These are phyloP conservation scores for Synanthedon tipuliformis DNA, from an alignment of 2,888 invertebrate species.

Conservation along the genomic window DNA sequence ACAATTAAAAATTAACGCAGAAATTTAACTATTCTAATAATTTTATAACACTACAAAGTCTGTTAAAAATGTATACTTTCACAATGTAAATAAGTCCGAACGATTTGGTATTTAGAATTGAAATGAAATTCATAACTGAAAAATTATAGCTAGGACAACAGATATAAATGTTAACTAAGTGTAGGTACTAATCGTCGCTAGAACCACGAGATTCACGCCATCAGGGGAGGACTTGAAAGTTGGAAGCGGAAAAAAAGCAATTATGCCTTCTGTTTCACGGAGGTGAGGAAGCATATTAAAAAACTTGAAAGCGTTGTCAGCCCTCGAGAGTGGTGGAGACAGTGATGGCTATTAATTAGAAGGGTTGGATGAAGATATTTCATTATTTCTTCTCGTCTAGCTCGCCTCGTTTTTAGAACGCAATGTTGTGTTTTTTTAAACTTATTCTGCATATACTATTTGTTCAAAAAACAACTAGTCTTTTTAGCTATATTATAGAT, in stretches of 20 bases:
- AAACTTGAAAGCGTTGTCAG: slow-evolving; percentile 64
- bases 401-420: not conserved
- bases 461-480: no score
- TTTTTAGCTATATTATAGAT: no score
- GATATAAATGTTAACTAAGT: no score
- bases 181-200: slow-evolving; percentile 37
- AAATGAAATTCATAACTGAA: no score
- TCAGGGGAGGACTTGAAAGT: slow-evolving; percentile 37
- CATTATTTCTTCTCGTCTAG: slow-evolving; percentile 48
- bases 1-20: no score
- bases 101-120: no score
- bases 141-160: no score
- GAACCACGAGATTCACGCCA: slow-evolving; percentile 16
- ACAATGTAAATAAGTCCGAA: no score
- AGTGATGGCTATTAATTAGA: slow-evolving; percentile 70
- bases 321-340: slow-evolving; percentile 62
- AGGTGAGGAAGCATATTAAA: slow-evolving; percentile 70
- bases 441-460: no score
- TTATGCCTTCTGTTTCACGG: slow-evolving; percentile 59
- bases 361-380: slow-evolving; percentile 67
- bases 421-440: not conserved
- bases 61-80: no score
- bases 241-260: slow-evolving; percentile 56
- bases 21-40: no score
- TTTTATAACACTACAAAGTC: no score